A percentile compares a stretch with the other conserved stretches of the same genome.
phyloP scores from a whole-genome alignment of 2,888 invertebrate species.

The Ecliptopera silaceata region DNA sequence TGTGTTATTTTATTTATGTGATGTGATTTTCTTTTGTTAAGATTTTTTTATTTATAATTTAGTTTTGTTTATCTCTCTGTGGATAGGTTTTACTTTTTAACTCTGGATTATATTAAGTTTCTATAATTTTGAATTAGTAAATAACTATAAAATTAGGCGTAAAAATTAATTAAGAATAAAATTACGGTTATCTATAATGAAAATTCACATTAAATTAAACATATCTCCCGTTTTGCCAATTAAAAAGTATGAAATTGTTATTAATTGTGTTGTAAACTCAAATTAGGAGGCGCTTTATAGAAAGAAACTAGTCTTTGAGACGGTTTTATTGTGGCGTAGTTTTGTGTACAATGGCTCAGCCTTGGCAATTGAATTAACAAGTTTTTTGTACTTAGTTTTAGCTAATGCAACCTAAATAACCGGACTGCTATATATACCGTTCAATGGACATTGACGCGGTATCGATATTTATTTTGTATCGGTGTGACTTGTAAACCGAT shows the following conservation, averaged over 20 bases:
- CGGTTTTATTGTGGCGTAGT: slow-evolving; percentile 15
- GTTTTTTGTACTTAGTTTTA: not conserved
- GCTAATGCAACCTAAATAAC: not conserved
- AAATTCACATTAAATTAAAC: slow-evolving; percentile 47
- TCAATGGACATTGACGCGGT: no score
- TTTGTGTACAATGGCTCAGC: slow-evolving; percentile 13
- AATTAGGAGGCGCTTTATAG: slow-evolving; percentile 45
- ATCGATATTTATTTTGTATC: no score
- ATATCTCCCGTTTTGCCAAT: slow-evolving; percentile 83
- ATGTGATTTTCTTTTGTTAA: not conserved
- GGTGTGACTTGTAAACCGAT: no score
- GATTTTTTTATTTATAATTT: not conserved
- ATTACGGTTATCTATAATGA: slow-evolving; percentile 2
- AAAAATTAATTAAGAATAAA: slow-evolving; percentile 3
- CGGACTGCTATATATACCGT: no score
- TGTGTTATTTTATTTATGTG: not conserved
- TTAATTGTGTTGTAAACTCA: slow-evolving; percentile 51
- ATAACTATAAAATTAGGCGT: not conserved
- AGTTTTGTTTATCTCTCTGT: not conserved
- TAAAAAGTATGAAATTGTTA: slow-evolving; percentile 58
- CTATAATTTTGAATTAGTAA: not conserved
- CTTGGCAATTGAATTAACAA: not conserved
- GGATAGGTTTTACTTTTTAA: not conserved
- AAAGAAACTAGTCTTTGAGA: slow-evolving; percentile 37
- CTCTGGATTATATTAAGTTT: not conserved